Conservation (phyloP, 1,140 invertebrate species). For the Branchinecta lindahli region DNA sequence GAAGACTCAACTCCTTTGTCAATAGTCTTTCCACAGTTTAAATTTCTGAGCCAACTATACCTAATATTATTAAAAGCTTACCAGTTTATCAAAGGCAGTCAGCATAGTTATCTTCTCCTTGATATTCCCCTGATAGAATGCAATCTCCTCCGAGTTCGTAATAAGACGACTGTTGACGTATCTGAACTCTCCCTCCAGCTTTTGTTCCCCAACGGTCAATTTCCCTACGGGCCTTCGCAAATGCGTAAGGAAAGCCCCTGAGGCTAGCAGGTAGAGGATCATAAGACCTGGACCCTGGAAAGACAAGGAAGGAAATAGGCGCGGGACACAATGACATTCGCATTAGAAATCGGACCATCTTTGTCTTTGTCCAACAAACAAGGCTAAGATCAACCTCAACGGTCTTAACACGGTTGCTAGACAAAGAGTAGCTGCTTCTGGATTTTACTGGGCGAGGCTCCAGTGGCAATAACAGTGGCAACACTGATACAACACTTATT, state of each 20-base stretch:
- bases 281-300: slow-evolving; percentile 65
- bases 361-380: too few relatives aligned
- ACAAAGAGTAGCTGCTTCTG: too few relatives aligned
- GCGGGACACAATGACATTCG: slow-evolving; percentile 11
- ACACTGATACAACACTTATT: too few relatives aligned
- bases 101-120: slow-evolving; percentile 75
- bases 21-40: too few relatives aligned
- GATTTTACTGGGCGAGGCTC: too few relatives aligned
- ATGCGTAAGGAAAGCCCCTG: slow-evolving; percentile 61
- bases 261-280: slow-evolving; percentile 66
- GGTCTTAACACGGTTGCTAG: too few relatives aligned
- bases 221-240: slow-evolving; percentile 66
- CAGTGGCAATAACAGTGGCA: too few relatives aligned
- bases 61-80: slow-evolving; percentile 32
- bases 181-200: slow-evolving; percentile 91
- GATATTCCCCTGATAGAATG: slow-evolving; percentile 85
- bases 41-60: too few relatives aligned
- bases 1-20: too few relatives aligned
- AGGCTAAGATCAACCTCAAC: too few relatives aligned
- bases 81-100: slow-evolving; percentile 74
- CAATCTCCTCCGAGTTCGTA: slow-evolving; percentile 93
- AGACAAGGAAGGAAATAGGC: slow-evolving; percentile 20
- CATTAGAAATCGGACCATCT: slow-evolving; percentile 9
- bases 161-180: slow-evolving; percentile 92
- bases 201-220: slow-evolving; percentile 85